Evolutionary conservation across 2,113 vertebrate genomes (phyloP), one percentile per base, ranked within the genome.

Genomic region (Sinocyclocheilus maitianheensis): DNA sequence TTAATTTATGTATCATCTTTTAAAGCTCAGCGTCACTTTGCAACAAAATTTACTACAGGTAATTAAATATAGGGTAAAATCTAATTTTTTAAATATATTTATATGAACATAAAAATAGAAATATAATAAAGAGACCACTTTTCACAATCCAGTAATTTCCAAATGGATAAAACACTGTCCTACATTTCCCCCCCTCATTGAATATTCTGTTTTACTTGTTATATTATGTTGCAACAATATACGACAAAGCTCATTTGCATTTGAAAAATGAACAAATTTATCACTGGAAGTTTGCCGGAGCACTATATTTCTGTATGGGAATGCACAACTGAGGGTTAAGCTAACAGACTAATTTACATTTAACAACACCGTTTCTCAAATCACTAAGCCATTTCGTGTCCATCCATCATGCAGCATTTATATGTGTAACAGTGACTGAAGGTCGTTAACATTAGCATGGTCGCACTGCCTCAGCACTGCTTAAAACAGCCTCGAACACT

Each of bases 361-460:
- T 62, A 80, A 83, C 26, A 22, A 53, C 81, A 63, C 46, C 13
- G 8, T 71, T 24, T 72, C 69, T 51, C 12, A 86, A 80, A 83
- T 51, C 76, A 51, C 69, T n/a, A 26, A 58, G 30, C 37, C 75
- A 30, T 13, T 72, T 81, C 20, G 13, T 24, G 78, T 74, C 48
- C 63, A 78, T 58, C 81, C 43, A 62, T 87, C 83, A 77, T 84
- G n/a, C 53, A 63, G 58, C 34, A 84, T 81, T 81, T 43, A 53
- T 53, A 78, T 77, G 62, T 80, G 67, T 24, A 62, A 71, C 69
- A 82, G 20, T 78, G 74, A 78, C 75, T 77, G 72, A 46, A 65
- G 34, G 69, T 82, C 71, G 37, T 63, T 34, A 71, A 43, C 30
- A 53, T 16, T 67, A 43, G 30, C 67, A 40, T 77, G 48, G 40